These are phyloP conservation scores for Apolygus lucorum DNA, from an alignment of 1,140 invertebrate species.

Conservation along the genomic window DNA sequence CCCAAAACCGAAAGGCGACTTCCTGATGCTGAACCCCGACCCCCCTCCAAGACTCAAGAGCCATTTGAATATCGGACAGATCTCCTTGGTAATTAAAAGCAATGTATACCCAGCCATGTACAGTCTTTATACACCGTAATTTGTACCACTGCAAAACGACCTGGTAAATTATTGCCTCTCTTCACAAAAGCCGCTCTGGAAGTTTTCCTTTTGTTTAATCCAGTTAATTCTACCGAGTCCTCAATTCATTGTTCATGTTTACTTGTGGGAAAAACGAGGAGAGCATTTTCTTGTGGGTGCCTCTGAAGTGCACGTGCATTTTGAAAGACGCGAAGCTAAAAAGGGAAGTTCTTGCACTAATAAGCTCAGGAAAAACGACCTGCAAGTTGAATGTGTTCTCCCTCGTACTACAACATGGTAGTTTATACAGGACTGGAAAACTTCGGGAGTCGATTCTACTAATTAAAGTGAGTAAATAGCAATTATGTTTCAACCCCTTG, in stretches of 20 bases:
- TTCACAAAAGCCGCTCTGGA: slow-evolving; percentile 6
- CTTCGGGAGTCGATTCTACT: no score
- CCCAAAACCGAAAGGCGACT: slow-evolving; percentile 2
- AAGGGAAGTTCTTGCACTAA: no score
- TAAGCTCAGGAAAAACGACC: no score
- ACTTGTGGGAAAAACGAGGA: no score
- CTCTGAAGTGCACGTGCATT: no score
- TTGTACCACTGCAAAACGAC: slow-evolving; percentile 14
- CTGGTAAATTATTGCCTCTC: slow-evolving; percentile 9
- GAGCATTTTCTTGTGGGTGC: no score
- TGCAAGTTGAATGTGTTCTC: no score
- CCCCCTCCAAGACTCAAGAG: background rate
- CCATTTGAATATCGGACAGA: slow-evolving; percentile 12
- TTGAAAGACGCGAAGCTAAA: no score
- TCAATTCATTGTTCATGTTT: background rate
- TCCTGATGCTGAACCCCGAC: background rate
- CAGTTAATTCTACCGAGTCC: background rate
- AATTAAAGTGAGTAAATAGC: no score
- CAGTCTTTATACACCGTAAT: slow-evolving; percentile 13
- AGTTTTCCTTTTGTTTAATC: slow-evolving; percentile 2
- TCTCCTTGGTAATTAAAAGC: slow-evolving; percentile 10
- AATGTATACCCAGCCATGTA: slow-evolving; percentile 11
- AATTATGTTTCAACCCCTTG: no score
- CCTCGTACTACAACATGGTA: no score
- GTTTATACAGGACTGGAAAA: no score